A percentile compares a stretch with the other conserved stretches of the same genome.
Evolutionary conservation across 2,113 vertebrate genomes (phyloP).

Genomic region (Lepidothrix coronata): DNA sequence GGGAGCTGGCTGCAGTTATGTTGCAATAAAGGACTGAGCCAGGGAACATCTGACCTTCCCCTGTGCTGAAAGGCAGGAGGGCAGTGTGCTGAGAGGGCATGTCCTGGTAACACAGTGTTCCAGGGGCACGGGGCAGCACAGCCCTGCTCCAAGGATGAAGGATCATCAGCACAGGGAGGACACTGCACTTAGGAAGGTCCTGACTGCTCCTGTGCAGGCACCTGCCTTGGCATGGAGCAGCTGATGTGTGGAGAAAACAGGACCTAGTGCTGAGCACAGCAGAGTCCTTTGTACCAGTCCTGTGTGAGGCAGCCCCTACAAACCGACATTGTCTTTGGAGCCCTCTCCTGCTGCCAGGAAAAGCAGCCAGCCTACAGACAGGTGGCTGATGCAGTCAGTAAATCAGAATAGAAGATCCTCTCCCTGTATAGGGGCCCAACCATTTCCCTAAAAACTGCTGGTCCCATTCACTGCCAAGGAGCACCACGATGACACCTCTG

Average conservation of each 20-base stretch:
- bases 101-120: not conserved
- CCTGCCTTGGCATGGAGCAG: not conserved
- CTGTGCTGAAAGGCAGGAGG: not conserved
- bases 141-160: not conserved
- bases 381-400: not conserved
- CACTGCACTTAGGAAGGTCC: not conserved
- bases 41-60: not conserved
- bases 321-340: not conserved
- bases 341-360: not conserved
- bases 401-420: not conserved
- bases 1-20: not conserved
- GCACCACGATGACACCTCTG: not conserved
- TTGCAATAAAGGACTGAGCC: not conserved
- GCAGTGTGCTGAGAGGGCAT: fast-evolving
- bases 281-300: not conserved
- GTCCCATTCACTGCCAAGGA: not conserved
- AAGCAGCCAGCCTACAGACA: not conserved
- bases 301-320: not conserved
- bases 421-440: not conserved
- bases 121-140: not conserved
- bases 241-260: not conserved
- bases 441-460: not conserved
- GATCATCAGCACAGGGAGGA: not conserved
- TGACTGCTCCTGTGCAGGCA: not conserved
- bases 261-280: not conserved